These are phyloP conservation scores for Podarcis muralis DNA, from an alignment of 2,113 vertebrate genomes.

Conservation along the genomic window DNA sequence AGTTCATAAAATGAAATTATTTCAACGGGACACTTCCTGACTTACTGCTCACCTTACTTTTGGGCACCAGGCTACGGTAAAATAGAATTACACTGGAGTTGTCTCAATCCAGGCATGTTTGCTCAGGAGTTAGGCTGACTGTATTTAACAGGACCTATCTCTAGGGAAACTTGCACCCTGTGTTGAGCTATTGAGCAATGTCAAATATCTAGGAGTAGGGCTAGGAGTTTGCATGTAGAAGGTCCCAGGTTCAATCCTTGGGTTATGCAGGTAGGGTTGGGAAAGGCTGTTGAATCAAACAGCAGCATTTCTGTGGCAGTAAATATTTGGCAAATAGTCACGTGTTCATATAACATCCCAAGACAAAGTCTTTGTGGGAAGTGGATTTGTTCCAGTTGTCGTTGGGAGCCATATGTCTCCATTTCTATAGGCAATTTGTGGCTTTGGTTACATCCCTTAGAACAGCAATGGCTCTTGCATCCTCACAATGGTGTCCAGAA, in stretches of 20 bases:
- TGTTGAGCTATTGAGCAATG: too few relatives aligned
- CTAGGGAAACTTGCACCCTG: not conserved
- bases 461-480: not conserved
- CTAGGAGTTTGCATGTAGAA: too few relatives aligned
- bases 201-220: too few relatives aligned
- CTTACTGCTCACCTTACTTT: not conserved
- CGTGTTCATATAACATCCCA: not conserved
- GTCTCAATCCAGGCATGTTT: not conserved
- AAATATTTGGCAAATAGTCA: conserved; percentile 7
- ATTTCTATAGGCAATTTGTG: not conserved
- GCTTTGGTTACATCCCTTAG: not conserved
- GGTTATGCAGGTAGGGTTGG: too few relatives aligned
- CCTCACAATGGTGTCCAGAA: conserved; percentile 14
- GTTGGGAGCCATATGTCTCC: not conserved
- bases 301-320: too few relatives aligned
- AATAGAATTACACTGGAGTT: not conserved
- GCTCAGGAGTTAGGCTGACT: not conserved
- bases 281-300: too few relatives aligned
- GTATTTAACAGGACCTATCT: not conserved
- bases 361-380: not conserved
- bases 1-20: not conserved
- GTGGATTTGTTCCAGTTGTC: not conserved
- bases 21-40: not conserved
- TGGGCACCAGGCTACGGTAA: not conserved
- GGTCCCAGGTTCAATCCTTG: too few relatives aligned